Conservation (phyloP, 2,888 invertebrate genomes). For the Cantharis nigra region DNA sequence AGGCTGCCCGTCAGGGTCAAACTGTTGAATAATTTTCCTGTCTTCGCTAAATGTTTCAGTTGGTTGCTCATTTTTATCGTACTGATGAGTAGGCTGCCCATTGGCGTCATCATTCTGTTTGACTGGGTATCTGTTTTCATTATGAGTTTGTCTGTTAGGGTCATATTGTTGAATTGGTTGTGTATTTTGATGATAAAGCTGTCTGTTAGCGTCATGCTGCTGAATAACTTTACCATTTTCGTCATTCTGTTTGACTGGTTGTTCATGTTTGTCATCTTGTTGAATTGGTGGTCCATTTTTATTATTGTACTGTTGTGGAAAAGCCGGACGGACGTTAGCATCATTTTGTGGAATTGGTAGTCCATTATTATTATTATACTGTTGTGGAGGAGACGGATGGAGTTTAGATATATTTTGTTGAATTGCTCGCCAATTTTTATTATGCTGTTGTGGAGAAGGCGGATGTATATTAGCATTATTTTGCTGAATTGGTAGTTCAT, state of each 20-base stretch:
- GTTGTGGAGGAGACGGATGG: conserved; percentile 26
- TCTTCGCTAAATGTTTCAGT: conserved; percentile 19
- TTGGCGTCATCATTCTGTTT: no score
- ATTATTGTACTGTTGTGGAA: no score
- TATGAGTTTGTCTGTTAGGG: no score
- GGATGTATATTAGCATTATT: no score
- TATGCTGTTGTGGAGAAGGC: no score
- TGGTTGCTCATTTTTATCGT: conserved; percentile 34
- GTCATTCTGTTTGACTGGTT: conserved; percentile 1
- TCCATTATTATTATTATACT: conserved; percentile 25
- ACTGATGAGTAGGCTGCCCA: conserved; percentile 36
- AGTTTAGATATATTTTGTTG: conserved; percentile 21
- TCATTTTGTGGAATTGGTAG: conserved; percentile 21
- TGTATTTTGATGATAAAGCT: conserved; percentile 28
- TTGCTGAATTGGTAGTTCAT: not conserved
- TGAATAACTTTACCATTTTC: conserved; percentile 30
- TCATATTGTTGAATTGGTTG: conserved; percentile 22
- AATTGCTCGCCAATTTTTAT: no score
- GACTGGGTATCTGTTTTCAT: no score
- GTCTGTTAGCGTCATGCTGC: conserved; percentile 28
- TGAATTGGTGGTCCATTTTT: not conserved
- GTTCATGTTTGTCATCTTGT: not conserved
- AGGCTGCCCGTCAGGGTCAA: conserved; percentile 9
- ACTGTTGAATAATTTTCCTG: conserved; percentile 22
- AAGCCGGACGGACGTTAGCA: no score